These are phyloP conservation scores for Rotaria magnacalcarata DNA, from an alignment of 2,888 invertebrate species.

Conservation along the genomic window DNA sequence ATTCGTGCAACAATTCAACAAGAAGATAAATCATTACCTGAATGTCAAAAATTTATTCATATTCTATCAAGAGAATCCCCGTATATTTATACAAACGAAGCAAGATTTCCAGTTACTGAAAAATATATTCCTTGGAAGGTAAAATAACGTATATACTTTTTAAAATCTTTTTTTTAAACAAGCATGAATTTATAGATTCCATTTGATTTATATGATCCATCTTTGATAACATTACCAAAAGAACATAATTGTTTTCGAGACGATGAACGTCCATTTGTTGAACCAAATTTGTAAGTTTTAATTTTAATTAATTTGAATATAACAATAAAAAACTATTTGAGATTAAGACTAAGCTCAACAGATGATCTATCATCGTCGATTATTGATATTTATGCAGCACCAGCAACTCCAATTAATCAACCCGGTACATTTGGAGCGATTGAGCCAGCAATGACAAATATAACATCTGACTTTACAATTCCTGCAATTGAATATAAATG, in stretches of 20 bases:
- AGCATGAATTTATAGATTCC: slow-evolving; percentile 48
- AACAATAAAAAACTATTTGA: background rate
- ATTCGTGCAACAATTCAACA: slow-evolving; percentile 42
- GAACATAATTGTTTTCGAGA: slow-evolving; percentile 49
- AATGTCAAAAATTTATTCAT: slow-evolving; percentile 50
- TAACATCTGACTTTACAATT: background rate
- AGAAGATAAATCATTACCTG: slow-evolving; percentile 42
- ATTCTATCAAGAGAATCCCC: slow-evolving; percentile 56
- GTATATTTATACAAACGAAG: slow-evolving; percentile 56
- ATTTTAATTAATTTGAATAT: background rate
- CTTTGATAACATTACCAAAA: slow-evolving; percentile 50
- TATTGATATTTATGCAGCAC: background rate
- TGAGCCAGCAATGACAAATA: background rate
- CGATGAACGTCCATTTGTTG: slow-evolving; percentile 52
- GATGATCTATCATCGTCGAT: background rate
- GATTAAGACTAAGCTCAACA: background rate
- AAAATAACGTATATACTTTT: slow-evolving; percentile 49
- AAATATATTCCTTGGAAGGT: slow-evolving; percentile 60
- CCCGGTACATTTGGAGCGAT: background rate
- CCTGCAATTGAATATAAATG: background rate
- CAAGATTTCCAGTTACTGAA: slow-evolving; percentile 58
- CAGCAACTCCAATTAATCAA: background rate
- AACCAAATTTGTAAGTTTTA: slow-evolving; percentile 55
- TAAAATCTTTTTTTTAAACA: background rate
- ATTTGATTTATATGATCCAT: slow-evolving; percentile 56